These are phyloP conservation scores for Neodiprion virginianus DNA, from an alignment of 1,140 invertebrate species.

Conservation along the genomic window DNA sequence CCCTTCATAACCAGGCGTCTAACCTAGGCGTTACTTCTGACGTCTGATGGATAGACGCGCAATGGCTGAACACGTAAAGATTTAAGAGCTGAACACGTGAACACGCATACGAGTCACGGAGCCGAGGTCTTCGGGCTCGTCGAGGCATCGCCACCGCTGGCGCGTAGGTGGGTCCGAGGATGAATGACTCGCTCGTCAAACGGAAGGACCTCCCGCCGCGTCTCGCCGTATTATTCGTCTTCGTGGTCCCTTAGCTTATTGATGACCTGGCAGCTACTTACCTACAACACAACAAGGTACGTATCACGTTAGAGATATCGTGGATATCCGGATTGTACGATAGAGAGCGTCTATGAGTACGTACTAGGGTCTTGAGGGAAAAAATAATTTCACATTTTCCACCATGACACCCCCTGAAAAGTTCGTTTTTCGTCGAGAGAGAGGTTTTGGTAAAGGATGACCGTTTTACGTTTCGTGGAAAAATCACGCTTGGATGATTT, in stretches of 20 bases:
- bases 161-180: neutral
- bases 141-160: neutral
- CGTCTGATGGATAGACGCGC: neutral
- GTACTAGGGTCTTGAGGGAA: no score
- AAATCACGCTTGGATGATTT: no score
- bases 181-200: constrained; percentile 15
- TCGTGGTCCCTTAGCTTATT: neutral
- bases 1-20: no score
- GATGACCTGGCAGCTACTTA: constrained; percentile 14
- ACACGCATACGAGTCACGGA: neutral
- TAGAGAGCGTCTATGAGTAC: no score
- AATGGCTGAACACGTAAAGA: neutral
- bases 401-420: no score
- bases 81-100: neutral
- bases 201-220: constrained; percentile 12
- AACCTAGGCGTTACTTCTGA: neutral
- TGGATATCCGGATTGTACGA: neutral
- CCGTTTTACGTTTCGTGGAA: no score
- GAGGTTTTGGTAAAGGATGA: no score
- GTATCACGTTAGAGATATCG: neutral
- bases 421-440: no score
- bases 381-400: no score
- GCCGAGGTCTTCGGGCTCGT: neutral
- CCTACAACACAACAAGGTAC: constrained; percentile 15
- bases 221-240: constrained; percentile 6